These are phyloP conservation scores for Etia nguti DNA, from an alignment of 2,113 vertebrate species.

Conservation along the genomic window DNA sequence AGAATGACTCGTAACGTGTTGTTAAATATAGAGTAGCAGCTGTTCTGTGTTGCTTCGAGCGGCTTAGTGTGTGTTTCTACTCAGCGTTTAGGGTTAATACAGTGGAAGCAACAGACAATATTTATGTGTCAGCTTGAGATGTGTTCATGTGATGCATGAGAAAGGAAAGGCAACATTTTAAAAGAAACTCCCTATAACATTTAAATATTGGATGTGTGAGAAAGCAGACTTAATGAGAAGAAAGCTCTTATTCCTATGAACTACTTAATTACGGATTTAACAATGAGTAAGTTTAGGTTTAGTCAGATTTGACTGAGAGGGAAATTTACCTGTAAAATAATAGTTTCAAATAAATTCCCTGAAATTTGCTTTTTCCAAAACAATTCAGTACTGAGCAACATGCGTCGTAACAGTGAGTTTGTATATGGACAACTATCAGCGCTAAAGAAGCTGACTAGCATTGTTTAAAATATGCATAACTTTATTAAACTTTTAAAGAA, in stretches of 20 bases:
- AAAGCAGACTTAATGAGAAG: background rate
- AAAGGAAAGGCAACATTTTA: background rate
- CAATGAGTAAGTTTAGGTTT: background rate
- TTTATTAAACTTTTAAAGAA: no score
- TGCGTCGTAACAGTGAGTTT: background rate
- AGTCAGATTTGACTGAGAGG: background rate
- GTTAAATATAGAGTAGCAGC: constrained; percentile 41
- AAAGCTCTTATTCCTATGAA: background rate
- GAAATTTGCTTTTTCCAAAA: background rate
- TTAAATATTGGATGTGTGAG: background rate
- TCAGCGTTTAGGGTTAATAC: constrained; percentile 16
- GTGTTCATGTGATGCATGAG: constrained; percentile 4
- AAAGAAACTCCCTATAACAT: background rate
- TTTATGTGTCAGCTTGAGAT: background rate
- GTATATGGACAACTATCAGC: background rate
- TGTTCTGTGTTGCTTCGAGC: constrained; percentile 45
- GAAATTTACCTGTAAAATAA: background rate
- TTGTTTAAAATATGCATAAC: background rate
- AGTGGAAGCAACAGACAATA: background rate
- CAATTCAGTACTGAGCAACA: accelerated
- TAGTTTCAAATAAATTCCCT: background rate
- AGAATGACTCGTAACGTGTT: constrained; percentile 27
- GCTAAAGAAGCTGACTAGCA: background rate
- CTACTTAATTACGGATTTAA: background rate
- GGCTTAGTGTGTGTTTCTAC: constrained; percentile 29